These are phyloP conservation scores for Xenopus laevis DNA, from an alignment of 2,113 vertebrate species.

Conservation along the genomic window DNA sequence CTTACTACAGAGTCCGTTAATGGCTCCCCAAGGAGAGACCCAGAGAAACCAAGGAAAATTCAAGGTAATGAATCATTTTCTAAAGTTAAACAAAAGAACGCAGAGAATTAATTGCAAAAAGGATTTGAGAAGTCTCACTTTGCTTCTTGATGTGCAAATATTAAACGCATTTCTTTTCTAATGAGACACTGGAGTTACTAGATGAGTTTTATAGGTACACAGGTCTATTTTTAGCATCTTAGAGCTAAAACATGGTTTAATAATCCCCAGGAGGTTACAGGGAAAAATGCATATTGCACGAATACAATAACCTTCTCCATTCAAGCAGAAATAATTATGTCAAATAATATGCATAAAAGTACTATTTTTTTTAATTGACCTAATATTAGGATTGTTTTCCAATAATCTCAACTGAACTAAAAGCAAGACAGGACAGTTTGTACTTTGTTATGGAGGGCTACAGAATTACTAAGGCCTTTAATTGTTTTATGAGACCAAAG, in stretches of 20 bases:
- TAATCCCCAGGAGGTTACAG: conserved; percentile 25
- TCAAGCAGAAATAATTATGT: conserved; percentile 20
- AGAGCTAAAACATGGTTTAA: conserved; percentile 26
- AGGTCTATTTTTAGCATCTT: conserved; percentile 38
- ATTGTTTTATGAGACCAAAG: too few relatives aligned
- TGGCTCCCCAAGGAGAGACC: conserved; percentile 83
- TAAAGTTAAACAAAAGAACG: conserved; percentile 83
- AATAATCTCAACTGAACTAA: too few relatives aligned
- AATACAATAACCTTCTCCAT: conserved; percentile 4
- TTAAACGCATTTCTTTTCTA: conserved; percentile 82
- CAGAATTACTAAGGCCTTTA: too few relatives aligned
- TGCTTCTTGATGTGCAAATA: conserved; percentile 85
- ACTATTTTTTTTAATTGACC: too few relatives aligned
- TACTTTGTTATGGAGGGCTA: too few relatives aligned
- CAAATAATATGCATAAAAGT: background rate
- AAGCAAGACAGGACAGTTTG: too few relatives aligned
- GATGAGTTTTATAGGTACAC: conserved; percentile 49
- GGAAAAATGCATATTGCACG: conserved; percentile 17
- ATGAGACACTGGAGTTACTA: conserved; percentile 62
- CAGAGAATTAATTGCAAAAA: conserved; percentile 97
- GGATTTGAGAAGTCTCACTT: conserved; percentile 92
- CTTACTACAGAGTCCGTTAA: conserved; percentile 76
- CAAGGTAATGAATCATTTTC: conserved; percentile 98
- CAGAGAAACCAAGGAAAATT: conserved; percentile 78
- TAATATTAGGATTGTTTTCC: too few relatives aligned